Evolutionary conservation across 2,888 invertebrate genomes (phyloP), one percentile per base, ranked within the genome.

Genomic region (Tillus elongatus): DNA sequence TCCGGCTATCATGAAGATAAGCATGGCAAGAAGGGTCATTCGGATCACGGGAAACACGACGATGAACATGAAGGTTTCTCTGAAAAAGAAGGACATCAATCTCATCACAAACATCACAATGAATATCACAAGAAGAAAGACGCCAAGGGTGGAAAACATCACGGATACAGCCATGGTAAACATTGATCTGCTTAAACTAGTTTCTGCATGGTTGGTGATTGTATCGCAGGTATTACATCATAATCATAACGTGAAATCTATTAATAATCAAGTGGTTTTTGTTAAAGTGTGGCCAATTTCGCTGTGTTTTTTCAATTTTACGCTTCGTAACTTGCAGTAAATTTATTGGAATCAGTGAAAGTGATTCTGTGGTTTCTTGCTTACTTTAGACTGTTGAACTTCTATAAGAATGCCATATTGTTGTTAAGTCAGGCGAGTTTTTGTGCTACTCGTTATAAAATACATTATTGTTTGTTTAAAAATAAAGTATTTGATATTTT

Each of bases 11-110:
- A 78, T 53, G 69, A 72, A 37, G 69, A 75, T 28, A 72, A 77
- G 46, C 67, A 71, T 33, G 79, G 77, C 12, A 77, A 78, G 63
- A 76, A 79, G 53, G 79, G 78, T 31, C 67, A 68, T 59, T 70
- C 73, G 42, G 73, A 77, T 51, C 77, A 79, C 54, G 80, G 80
- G 0, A 76, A 78, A 50, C 61, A 74, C 41, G 76, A 77, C 43
- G 72, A 75, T 9, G 77, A 78, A 44, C 78, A 79, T 57, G 74
- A 75, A 45, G 79, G 77, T 0, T 67, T 75, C 61, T 71, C 76
- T 37, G 73, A 71, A 2, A 72, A 74, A 33, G 66, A 73, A 11
- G 81, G 81, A 0, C 74, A 77, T 51, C 75, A 80, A 30, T 70
- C 74, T 15, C 75, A 80, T 49, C 71, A 77, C 49, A 66, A 70